Evolutionary conservation across 2,113 vertebrate genomes (phyloP), one percentile per base, ranked within the genome.

Genomic region (Scomber colias): DNA sequence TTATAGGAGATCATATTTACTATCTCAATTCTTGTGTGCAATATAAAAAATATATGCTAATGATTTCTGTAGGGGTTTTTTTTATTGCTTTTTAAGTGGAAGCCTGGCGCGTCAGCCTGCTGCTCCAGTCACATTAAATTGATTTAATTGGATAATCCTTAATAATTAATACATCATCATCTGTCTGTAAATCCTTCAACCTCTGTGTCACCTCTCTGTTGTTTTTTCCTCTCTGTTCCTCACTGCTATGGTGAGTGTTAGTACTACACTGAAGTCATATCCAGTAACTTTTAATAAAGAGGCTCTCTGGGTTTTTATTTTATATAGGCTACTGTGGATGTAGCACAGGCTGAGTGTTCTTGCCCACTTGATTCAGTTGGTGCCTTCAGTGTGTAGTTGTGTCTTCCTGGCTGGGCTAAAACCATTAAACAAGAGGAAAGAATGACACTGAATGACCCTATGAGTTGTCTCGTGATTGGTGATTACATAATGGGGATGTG

Each of bases 391-490:
- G 27, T 31, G 24, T 60, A 54, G 53, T 65, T 62, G 15, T 40
- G 55, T 62, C 2, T 59, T 14, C 27, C 35, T 40, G 35, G 35
- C 35, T 40, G 35, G 35, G n/a, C 21, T 40, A n/a, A 75, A 61
- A 44, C 27, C 48, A 24, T 19, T n/a, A 30, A 72, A 60, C 46
- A 68, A 24, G n/a, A 19, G 30, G 56, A 60, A 3, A 68, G 31
- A 70, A 56, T 83, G 79, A 46, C 62, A 67, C 24, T 31, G 3
- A 72, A 14, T 75, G 40, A 70, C 55, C 45, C 35, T 27, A 3
- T 21, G 53, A 60, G 24, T 56, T 59, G 75, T 75, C 83, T 73
- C 45, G 51, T 86, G 86, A 87, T 92, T 86, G 87, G 78, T 9
- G 62, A 67, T 90, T 91, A 80, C 56, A 59, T 80, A 89, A 91